A percentile compares a stretch with the other conserved stretches of the same genome.
phyloP scores from a whole-genome alignment of 2,797 vertebrate genomes.

The Scolopax rusticola region DNA sequence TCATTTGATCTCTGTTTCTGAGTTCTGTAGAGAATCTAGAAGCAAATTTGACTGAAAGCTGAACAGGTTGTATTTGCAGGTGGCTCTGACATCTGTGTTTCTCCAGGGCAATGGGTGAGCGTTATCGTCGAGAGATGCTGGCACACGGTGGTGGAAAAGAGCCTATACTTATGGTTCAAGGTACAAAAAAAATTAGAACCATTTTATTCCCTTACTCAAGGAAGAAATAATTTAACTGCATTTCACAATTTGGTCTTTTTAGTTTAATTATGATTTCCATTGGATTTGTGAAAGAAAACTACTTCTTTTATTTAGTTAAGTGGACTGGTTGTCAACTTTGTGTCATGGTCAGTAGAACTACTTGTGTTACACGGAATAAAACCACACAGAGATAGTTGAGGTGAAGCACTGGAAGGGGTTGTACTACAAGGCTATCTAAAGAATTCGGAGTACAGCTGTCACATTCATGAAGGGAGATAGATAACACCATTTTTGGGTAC shows the following conservation, averaged over 20 bases:
- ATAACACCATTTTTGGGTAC: background rate
- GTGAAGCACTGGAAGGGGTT: background rate
- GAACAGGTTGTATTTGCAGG: conserved; percentile 28
- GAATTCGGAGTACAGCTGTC: background rate
- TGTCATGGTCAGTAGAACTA: background rate
- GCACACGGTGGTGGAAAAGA: conserved; percentile 94
- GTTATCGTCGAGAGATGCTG: conserved; percentile 95
- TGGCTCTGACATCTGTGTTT: conserved; percentile 76
- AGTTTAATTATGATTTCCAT: background rate
- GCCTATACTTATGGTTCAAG: conserved; percentile 96
- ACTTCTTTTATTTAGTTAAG: background rate
- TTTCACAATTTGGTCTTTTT: background rate
- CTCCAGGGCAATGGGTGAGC: conserved; percentile 93
- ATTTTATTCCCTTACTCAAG: background rate
- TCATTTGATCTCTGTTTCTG: background rate
- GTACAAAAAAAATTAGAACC: conserved; percentile 74
- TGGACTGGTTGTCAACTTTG: background rate
- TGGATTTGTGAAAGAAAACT: background rate
- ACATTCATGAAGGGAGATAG: background rate
- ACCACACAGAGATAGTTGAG: background rate
- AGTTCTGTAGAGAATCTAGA: background rate
- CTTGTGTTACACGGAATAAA: background rate
- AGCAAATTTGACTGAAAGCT: background rate
- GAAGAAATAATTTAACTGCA: background rate
- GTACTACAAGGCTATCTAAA: background rate